Percentiles rank a stretch among this genome's conserved stretches.
These are phyloP conservation scores for Achroia grisella DNA, from an alignment of 1,140 invertebrate species.

Conservation along the genomic window DNA sequence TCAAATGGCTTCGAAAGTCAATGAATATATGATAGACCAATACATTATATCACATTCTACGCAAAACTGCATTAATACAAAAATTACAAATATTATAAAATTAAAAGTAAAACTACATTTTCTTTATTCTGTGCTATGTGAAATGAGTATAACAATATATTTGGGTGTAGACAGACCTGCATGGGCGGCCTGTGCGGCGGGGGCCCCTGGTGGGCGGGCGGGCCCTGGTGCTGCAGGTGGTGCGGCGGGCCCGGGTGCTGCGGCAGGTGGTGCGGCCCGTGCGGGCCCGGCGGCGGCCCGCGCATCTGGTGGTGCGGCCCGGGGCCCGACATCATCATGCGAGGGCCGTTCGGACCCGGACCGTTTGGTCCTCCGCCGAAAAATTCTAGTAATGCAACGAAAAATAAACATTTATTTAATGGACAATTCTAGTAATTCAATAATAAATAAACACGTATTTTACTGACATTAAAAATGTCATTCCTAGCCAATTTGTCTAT, in stretches of 20 bases:
- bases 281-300: conserved; percentile 63
- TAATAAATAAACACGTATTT: too few relatives aligned
- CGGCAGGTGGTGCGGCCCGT: conserved; percentile 59
- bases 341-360: conserved; percentile 53
- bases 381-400: conserved; percentile 36
- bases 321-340: conserved; percentile 64
- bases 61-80: too few relatives aligned
- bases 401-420: background rate
- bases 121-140: too few relatives aligned
- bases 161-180: conserved; percentile 76
- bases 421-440: too few relatives aligned
- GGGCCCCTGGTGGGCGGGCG: conserved; percentile 68
- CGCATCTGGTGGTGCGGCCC: conserved; percentile 58
- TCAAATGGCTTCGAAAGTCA: too few relatives aligned
- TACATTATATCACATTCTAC: too few relatives aligned
- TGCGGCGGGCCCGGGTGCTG: conserved; percentile 65
- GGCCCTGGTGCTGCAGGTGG: conserved; percentile 57
- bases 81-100: too few relatives aligned
- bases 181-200: conserved; percentile 80
- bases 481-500: too few relatives aligned
- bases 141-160: too few relatives aligned
- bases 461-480: too few relatives aligned
- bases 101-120: too few relatives aligned
- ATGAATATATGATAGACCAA: too few relatives aligned
- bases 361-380: conserved; percentile 60